These are phyloP conservation scores for Pogonocichla stellata DNA, from an alignment of 2,113 vertebrate species.

Conservation along the genomic window DNA sequence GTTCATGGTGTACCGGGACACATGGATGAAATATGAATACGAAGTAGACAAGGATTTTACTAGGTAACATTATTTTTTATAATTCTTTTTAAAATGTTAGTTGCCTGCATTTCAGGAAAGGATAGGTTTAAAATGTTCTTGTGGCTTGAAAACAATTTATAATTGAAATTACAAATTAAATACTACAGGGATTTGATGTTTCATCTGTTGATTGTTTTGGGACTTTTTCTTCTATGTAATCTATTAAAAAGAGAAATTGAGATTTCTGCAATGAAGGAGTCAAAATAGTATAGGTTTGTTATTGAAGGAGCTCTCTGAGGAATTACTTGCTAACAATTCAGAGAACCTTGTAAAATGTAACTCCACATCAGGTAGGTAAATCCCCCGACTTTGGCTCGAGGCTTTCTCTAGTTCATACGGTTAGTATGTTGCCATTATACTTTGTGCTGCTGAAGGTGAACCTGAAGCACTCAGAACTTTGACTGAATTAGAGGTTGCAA, in stretches of 20 bases:
- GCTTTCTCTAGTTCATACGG: neutral
- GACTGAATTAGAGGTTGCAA: accelerated
- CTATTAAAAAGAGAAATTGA: neutral
- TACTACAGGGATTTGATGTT: neutral
- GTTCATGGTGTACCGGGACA: slow-evolving; percentile 93
- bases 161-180: neutral
- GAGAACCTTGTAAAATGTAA: neutral
- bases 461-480: neutral
- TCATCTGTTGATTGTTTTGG: neutral
- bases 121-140: neutral
- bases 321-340: neutral
- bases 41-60: slow-evolving; percentile 97
- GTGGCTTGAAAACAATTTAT: neutral
- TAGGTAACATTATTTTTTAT: slow-evolving; percentile 78
- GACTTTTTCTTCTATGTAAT: neutral
- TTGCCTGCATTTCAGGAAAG: neutral
- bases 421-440: neutral
- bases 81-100: neutral
- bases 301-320: neutral
- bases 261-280: neutral
- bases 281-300: neutral
- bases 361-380: neutral
- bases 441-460: neutral
- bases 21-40: slow-evolving; percentile 98
- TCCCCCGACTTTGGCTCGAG: accelerated